Evolutionary conservation across 2,888 invertebrate genomes (phyloP), one percentile per base, ranked within the genome.

Genomic region (Leistus spinibarbis): DNA sequence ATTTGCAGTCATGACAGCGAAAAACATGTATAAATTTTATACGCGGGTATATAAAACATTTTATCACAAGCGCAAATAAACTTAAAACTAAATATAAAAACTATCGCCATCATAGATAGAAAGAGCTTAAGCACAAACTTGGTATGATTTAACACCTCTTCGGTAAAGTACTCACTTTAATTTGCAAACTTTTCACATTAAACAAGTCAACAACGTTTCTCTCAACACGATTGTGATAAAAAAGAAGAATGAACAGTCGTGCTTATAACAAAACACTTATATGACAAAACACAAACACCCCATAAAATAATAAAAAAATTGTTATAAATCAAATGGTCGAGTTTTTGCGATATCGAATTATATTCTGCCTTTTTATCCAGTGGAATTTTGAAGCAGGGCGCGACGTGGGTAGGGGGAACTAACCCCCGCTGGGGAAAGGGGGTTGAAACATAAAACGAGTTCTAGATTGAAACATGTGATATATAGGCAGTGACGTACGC

Each of bases 401-500:
- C 73, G 78, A n/a, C n/a, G n/a, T n/a, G n/a, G n/a, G n/a, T n/a
- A 24, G 54, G 70, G 70, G 5, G 19, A 16, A 57, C 16, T 19
- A 57, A 2, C 16, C 57, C 57, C 57, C 13, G 16, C 57, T 10
- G 10, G 57, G 9, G 17, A 0, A 20, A 16, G 77, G 79, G 80
- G 80, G 80, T 79, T 82, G 85, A 85, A 85, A 85, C 85, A 85
- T 86, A 86, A 86, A 86, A 85, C 86, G 85, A 83, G 84, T 81
- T 84, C 85, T 86, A 86, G 85, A 86, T 86, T 86, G 86, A 85
- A 85, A 86, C 85, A 85, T 85, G 86, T 86, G 86, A 86, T 86
- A 86, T 86, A 86, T 86, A 84, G 86, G 83, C 84, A 84, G 84
- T 85, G 86, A 86, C 86, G 85, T 85, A 84, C 84, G 83, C 86